Conservation (phyloP, 2,888 invertebrate species). For the Habrosyne pyritoides region DNA sequence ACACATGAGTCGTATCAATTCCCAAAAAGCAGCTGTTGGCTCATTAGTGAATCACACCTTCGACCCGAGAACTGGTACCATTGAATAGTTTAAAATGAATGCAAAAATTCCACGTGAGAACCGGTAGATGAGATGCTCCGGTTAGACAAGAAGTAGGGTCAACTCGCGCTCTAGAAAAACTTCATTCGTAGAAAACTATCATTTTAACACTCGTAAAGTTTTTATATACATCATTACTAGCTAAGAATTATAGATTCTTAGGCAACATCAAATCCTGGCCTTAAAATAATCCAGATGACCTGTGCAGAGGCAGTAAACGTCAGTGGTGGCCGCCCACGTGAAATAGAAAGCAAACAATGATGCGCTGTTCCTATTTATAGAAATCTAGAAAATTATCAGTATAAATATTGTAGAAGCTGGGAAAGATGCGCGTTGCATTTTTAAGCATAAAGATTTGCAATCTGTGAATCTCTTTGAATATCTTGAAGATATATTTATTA, state of each 20-base stretch:
- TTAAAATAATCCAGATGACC: conserved; percentile 48
- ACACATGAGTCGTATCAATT: background rate
- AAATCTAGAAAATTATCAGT: background rate
- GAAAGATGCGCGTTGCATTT: conserved; percentile 5
- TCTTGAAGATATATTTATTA: background rate
- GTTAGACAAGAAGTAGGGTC: conserved; percentile 5
- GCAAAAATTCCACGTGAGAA: conserved; percentile 5
- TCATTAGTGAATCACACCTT: conserved; percentile 6
- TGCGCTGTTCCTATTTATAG: conserved; percentile 22
- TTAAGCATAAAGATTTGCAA: background rate
- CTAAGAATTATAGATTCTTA: conserved; percentile 9
- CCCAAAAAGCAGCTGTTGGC: background rate
- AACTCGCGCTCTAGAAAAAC: background rate
- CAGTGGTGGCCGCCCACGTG: conserved; percentile 38
- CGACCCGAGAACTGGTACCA: conserved; percentile 3
- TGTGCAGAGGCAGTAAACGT: conserved; percentile 40
- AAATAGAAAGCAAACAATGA: conserved; percentile 44
- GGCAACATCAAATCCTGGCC: conserved; percentile 25
- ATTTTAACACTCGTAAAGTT: background rate
- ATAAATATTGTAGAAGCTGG: background rate
- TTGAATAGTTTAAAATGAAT: background rate
- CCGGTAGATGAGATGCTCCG: conserved; percentile 1
- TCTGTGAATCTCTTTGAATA: background rate
- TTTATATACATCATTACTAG: background rate
- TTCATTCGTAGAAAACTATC: background rate